A percentile compares a stretch with the other conserved stretches of the same genome.
phyloP scores from a whole-genome alignment of 35 echinoderm and acorn worm species.

The Apostichopus japonicus region DNA sequence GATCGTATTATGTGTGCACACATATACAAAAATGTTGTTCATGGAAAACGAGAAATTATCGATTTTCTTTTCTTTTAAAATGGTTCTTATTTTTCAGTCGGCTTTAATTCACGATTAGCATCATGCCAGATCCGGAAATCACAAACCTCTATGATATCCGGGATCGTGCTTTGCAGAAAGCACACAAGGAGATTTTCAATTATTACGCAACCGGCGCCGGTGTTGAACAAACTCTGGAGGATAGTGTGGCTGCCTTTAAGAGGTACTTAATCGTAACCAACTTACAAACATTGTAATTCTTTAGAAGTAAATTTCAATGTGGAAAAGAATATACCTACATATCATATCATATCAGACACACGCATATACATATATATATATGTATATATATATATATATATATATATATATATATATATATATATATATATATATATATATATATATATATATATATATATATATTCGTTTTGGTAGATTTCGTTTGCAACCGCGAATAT shows the following conservation, averaged over 20 bases:
- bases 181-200: not conserved
- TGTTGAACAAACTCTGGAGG: constrained; percentile 20
- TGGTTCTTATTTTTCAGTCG: not conserved
- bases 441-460: too few relatives aligned
- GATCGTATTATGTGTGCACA: too few relatives aligned
- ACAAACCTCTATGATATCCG: not conserved
- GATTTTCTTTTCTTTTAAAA: not conserved
- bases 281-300: not conserved
- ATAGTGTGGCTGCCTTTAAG: constrained; percentile 22
- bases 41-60: not conserved
- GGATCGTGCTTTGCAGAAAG: not conserved
- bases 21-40: too few relatives aligned
- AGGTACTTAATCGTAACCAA: constrained; percentile 7
- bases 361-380: too few relatives aligned
- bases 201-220: constrained; percentile 53
- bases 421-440: too few relatives aligned
- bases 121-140: not conserved
- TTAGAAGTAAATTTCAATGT: too few relatives aligned
- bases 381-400: too few relatives aligned
- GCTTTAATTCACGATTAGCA: not conserved
- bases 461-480: not conserved
- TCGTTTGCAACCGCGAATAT: constrained; percentile 60
- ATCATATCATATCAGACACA: too few relatives aligned
- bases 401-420: too few relatives aligned
- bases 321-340: too few relatives aligned